These are phyloP conservation scores for Pandion haliaetus DNA, from an alignment of 2,113 vertebrate species.

Conservation along the genomic window DNA sequence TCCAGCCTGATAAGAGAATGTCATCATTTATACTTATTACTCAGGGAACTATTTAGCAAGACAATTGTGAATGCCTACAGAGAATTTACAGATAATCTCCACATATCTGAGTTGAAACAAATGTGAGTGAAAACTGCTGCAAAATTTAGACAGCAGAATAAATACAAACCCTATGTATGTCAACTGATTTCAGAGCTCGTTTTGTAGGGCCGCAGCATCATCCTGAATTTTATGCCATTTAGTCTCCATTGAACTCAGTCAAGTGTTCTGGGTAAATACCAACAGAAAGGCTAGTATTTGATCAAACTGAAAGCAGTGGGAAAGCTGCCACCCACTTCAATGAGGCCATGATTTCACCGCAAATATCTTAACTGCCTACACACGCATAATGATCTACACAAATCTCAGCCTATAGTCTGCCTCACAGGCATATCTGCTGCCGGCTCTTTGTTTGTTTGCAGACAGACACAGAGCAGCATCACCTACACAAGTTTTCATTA, in stretches of 20 bases:
- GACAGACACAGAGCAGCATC: not conserved
- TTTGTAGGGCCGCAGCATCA: rapidly evolving
- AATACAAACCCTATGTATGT: not conserved
- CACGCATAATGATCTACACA: not conserved
- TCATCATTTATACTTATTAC: not conserved
- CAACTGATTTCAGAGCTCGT: not conserved
- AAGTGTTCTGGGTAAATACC: not conserved
- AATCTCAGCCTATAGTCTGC: not conserved
- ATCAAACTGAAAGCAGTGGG: not conserved
- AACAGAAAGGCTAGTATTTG: not conserved
- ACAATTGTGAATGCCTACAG: not conserved
- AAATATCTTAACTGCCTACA: not conserved
- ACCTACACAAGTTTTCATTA: not conserved
- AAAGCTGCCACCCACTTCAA: not conserved
- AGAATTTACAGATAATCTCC: not conserved
- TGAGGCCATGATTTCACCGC: not conserved
- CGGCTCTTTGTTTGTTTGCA: not conserved
- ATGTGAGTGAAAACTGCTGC: not conserved
- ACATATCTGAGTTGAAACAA: not conserved
- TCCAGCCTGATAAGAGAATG: not conserved
- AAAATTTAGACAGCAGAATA: not conserved
- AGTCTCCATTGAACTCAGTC: not conserved
- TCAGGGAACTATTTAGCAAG: not conserved
- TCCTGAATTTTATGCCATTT: not conserved
- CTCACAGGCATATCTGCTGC: not conserved